phyloP scores from a whole-genome alignment of 2,797 vertebrate genomes.

The Miichthys miiuy region DNA sequence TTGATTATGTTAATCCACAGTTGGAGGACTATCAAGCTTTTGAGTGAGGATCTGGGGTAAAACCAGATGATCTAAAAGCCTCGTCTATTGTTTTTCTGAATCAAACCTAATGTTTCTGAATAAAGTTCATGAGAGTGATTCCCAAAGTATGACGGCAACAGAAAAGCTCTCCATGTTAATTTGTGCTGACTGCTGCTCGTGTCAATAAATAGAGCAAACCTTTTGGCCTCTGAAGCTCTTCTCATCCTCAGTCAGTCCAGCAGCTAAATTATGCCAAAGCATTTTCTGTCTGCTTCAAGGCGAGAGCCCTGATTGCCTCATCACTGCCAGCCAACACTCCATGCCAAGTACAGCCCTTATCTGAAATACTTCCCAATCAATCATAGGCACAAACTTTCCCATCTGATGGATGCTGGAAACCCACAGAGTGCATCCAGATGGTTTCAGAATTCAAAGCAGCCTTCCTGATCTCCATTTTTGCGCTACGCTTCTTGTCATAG shows the following conservation, averaged over 20 bases:
- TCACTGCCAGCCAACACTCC: constrained; percentile 70
- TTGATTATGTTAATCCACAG: constrained; percentile 29
- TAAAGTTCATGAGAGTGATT: constrained; percentile 20
- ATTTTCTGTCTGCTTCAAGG: constrained; percentile 73
- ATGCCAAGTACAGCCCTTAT: constrained; percentile 71
- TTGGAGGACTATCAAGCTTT: constrained; percentile 7
- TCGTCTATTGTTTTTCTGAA: constrained; percentile 7
- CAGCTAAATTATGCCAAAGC: constrained; percentile 71
- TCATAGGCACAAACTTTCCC: constrained; percentile 69
- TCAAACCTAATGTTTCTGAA: constrained; percentile 10
- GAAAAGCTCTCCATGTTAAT: not conserved
- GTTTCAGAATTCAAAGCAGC: constrained; percentile 61
- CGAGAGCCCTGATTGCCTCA: constrained; percentile 77
- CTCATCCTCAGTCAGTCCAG: constrained; percentile 57
- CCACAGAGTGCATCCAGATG: constrained; percentile 66
- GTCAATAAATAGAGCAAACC: constrained; percentile 51
- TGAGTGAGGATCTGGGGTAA: constrained; percentile 33
- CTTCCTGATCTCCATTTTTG: constrained; percentile 55
- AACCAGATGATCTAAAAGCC: constrained; percentile 24
- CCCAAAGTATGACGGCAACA: not conserved
- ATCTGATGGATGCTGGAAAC: constrained; percentile 68
- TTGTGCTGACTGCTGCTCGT: constrained; percentile 40
- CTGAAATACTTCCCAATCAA: constrained; percentile 81
- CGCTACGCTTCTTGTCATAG: constrained; percentile 6
- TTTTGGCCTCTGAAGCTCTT: constrained; percentile 51